phyloP scores from a whole-genome alignment of 1,140 invertebrate genomes.

The Charaxes varanes region DNA sequence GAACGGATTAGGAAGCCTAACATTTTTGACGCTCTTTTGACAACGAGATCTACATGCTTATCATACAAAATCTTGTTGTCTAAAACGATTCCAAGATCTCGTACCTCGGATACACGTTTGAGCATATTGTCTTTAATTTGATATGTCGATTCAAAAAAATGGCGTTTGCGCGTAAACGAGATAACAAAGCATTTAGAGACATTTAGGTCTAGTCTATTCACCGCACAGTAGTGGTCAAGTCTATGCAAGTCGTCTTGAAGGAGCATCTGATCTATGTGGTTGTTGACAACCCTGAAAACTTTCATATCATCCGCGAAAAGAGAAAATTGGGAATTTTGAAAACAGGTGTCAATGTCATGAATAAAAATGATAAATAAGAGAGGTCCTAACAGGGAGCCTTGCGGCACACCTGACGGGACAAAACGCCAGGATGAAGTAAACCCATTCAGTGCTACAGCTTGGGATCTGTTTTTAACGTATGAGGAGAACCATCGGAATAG shows the following conservation, averaged over 20 bases:
- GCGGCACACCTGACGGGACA: neutral
- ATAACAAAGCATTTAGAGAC: slow-evolving; percentile 3
- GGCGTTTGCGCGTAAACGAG: no score
- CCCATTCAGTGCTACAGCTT: slow-evolving; percentile 24
- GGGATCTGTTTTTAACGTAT: slow-evolving; percentile 23
- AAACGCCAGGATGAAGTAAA: slow-evolving; percentile 12
- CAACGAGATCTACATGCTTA: no score
- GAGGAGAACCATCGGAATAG: slow-evolving; percentile 26
- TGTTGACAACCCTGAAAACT: neutral
- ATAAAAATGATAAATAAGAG: neutral
- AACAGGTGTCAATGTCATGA: neutral
- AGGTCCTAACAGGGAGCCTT: neutral
- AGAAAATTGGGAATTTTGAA: neutral
- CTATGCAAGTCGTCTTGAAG: neutral
- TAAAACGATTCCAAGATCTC: no score
- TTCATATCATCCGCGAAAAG: neutral
- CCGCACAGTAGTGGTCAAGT: neutral
- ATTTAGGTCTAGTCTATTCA: neutral
- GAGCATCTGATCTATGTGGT: neutral
- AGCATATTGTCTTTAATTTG: no score
- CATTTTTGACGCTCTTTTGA: neutral
- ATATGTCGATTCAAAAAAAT: no score
- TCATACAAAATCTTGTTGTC: no score
- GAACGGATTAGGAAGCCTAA: neutral
- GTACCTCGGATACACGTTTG: no score